Evolutionary conservation across 2,797 vertebrate species (phyloP).

Genomic region (Sandelia bainsii): DNA sequence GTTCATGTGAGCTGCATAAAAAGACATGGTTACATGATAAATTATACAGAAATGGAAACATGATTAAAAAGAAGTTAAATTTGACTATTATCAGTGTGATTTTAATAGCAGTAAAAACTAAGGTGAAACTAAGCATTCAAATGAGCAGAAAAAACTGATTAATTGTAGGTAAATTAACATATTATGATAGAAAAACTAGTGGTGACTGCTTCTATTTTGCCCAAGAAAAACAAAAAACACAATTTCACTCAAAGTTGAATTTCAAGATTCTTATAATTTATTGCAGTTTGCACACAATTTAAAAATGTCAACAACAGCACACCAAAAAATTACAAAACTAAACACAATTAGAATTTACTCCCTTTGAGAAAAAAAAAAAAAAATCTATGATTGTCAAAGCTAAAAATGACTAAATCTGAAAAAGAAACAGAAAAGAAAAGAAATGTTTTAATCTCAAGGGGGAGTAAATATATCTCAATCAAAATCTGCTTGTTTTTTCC

Average conservation of each 20-base stretch:
- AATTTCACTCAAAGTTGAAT: constrained; percentile 63
- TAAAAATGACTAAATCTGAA: constrained; percentile 97
- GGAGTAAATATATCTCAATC: constrained; percentile 90
- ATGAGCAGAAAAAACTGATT: neutral
- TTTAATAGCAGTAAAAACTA: neutral
- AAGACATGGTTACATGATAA: neutral
- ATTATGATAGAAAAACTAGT: too few relatives aligned
- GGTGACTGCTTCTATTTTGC: neutral
- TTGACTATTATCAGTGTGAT: neutral
- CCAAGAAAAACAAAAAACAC: constrained; percentile 4
- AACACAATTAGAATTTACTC: constrained; percentile 99
- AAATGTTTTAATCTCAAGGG: constrained; percentile 79
- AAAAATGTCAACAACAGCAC: constrained; percentile 99
- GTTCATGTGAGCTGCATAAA: neutral
- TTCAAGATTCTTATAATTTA: constrained; percentile 98
- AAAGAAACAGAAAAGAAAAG: constrained; percentile 75
- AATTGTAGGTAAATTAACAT: neutral
- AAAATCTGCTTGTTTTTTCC: constrained; percentile 88
- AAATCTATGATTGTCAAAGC: constrained; percentile 99
- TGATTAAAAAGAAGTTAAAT: neutral
- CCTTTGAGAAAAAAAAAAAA: constrained; percentile 88
- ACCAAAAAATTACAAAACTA: constrained; percentile 99
- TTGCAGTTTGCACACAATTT: constrained; percentile 99
- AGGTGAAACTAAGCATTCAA: neutral
- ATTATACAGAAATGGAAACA: neutral